phyloP scores from a whole-genome alignment of 2,113 vertebrate genomes.

The Cathartes aura region DNA sequence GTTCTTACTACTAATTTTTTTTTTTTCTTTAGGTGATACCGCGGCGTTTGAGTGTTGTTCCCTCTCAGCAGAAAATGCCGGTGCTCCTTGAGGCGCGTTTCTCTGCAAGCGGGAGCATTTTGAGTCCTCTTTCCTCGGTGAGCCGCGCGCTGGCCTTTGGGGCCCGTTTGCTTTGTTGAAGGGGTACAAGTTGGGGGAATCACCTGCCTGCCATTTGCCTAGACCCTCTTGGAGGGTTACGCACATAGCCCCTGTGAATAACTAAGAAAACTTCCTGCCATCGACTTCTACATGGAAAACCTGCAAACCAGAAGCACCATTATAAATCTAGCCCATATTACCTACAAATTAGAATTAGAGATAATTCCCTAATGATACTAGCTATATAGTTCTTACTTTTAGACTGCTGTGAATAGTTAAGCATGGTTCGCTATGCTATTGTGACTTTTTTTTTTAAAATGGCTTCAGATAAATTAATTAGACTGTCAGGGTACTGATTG shows the following conservation, averaged over 20 bases:
- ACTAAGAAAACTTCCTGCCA: not conserved
- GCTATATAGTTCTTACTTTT: not conserved
- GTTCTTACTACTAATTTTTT: not conserved
- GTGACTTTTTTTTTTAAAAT: not conserved
- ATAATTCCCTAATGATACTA: not conserved
- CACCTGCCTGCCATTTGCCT: not conserved
- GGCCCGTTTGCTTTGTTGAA: too few species aligned
- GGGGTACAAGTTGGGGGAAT: too few species aligned
- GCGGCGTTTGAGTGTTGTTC: rapidly evolving
- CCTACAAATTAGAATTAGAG: not conserved
- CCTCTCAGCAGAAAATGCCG: not conserved
- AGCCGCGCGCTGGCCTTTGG: not conserved
- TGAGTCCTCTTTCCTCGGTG: not conserved
- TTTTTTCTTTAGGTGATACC: not conserved
- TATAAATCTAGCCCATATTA: not conserved
- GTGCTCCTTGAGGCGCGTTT: not conserved
- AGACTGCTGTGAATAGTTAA: not conserved
- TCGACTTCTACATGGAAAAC: not conserved
- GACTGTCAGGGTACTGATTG: not conserved
- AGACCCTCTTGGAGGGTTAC: not conserved
- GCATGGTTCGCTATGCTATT: not conserved
- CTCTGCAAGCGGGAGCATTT: not conserved
- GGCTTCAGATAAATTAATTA: not conserved
- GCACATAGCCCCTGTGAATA: too few species aligned
- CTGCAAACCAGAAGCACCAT: not conserved